phyloP scores from a whole-genome alignment of 2,888 invertebrate species.

The Siphlonurus alternatus region DNA sequence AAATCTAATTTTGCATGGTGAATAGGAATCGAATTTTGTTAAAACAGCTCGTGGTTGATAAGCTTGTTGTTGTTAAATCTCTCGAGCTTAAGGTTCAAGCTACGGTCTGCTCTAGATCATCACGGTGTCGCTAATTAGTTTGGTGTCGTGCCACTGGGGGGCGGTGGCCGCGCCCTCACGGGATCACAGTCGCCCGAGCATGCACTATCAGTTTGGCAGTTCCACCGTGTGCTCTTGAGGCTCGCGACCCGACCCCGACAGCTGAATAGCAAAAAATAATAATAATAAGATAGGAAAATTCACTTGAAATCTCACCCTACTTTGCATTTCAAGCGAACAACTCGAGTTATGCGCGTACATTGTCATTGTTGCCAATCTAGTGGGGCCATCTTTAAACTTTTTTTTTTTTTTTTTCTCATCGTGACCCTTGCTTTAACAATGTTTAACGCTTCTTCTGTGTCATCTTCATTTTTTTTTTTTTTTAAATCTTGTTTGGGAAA shows the following conservation, averaged over 20 bases:
- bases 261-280: no score
- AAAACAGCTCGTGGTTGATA: no score
- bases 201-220: background rate
- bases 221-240: background rate
- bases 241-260: background rate
- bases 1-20: no score
- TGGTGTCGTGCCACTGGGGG: background rate
- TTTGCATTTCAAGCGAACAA: background rate
- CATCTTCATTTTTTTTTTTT: no score
- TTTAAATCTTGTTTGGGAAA: no score
- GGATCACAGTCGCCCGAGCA: background rate
- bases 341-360: no score
- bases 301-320: background rate
- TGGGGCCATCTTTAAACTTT: background rate
- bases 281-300: no score
- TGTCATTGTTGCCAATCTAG: background rate
- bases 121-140: background rate
- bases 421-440: background rate
- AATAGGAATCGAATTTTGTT: no score
- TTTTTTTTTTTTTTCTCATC: background rate
- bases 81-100: no score
- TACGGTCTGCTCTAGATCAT: no score
- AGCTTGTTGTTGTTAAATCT: no score
- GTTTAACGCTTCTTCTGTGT: background rate
- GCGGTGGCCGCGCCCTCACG: background rate